phyloP scores from a whole-genome alignment of 2,797 vertebrate species.

The Cephalopachus bancanus region DNA sequence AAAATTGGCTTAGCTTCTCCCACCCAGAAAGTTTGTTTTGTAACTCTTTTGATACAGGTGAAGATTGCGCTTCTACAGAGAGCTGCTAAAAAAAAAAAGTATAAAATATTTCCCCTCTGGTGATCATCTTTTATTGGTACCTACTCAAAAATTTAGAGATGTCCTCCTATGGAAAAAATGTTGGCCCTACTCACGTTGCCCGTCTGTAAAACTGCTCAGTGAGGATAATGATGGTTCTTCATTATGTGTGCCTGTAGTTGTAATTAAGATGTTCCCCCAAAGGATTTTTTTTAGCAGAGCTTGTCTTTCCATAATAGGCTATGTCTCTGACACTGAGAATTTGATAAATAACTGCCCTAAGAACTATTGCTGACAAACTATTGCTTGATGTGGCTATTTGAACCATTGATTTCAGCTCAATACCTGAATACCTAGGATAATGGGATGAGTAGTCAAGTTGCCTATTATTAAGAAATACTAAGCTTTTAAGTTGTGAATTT shows the following conservation, averaged over 20 bases:
- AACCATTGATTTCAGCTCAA: neutral
- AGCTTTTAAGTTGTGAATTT: neutral
- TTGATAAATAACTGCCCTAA: conserved; percentile 46
- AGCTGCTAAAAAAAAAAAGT: neutral
- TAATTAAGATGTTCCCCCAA: conserved; percentile 65
- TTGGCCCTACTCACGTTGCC: conserved; percentile 58
- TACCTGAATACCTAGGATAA: neutral
- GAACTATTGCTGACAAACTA: neutral
- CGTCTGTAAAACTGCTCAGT: conserved; percentile 77
- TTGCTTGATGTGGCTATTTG: conserved; percentile 18
- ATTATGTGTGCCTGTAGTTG: conserved; percentile 68
- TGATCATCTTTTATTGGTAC: conserved; percentile 66
- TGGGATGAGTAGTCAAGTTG: neutral
- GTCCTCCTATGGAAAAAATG: conserved; percentile 82
- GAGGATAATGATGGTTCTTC: conserved; percentile 63
- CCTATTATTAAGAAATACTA: neutral
- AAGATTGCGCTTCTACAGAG: neutral
- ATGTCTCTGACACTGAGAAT: conserved; percentile 12
- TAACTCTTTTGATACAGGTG: neutral
- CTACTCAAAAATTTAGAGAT: conserved; percentile 73
- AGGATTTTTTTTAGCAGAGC: conserved; percentile 50
- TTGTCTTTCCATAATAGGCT: conserved; percentile 46
- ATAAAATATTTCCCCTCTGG: conserved; percentile 50
- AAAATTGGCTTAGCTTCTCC: neutral
- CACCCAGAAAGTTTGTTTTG: neutral